Conservation (phyloP, 2,797 vertebrate genomes). For the Hirundo rustica region DNA sequence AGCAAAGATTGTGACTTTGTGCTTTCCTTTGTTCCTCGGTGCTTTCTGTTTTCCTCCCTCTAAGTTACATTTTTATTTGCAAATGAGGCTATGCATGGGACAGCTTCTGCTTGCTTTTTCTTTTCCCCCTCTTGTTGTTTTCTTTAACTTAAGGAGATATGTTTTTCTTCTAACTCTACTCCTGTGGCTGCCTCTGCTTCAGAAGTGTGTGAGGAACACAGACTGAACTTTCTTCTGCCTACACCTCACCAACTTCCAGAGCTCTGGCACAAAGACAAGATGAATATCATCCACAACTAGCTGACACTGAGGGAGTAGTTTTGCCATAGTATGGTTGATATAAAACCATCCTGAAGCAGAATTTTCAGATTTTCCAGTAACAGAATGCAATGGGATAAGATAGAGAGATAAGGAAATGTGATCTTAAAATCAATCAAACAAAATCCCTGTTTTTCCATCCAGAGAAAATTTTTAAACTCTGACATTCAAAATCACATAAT, state of each 20-base stretch:
- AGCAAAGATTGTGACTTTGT: conserved; percentile 19
- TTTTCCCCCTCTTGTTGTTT: background rate
- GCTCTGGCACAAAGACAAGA: background rate
- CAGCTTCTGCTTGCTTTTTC: background rate
- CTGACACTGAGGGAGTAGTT: background rate
- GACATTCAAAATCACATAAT: background rate
- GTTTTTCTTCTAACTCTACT: background rate
- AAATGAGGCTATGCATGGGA: background rate
- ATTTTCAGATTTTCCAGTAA: background rate
- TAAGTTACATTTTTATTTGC: conserved; percentile 32
- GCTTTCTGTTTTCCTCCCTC: background rate
- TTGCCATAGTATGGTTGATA: background rate
- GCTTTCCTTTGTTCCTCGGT: conserved; percentile 20
- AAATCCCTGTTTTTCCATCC: background rate
- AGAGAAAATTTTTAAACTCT: background rate
- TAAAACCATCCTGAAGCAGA: background rate
- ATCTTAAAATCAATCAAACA: background rate
- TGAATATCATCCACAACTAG: background rate
- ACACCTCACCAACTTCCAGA: background rate
- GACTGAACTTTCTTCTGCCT: background rate
- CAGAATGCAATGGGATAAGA: background rate
- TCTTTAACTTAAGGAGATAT: background rate
- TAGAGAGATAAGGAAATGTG: background rate
- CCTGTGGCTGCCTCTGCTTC: background rate
- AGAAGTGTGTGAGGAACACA: background rate